phyloP scores from a whole-genome alignment of 2,888 invertebrate species.

The Dicycla oo region DNA sequence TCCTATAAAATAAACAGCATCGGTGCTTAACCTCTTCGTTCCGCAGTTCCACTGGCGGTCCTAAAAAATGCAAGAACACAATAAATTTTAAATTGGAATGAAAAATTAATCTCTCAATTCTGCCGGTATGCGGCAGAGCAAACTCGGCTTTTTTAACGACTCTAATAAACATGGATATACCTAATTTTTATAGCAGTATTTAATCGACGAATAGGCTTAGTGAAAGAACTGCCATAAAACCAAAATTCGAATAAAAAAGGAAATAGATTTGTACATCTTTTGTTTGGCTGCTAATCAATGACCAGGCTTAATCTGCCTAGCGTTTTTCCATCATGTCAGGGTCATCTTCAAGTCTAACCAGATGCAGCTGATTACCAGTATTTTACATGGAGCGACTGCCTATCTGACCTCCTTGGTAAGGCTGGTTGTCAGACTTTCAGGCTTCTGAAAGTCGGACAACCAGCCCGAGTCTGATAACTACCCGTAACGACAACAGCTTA shows the following conservation, averaged over 20 bases:
- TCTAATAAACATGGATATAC: slow-evolving; percentile 50
- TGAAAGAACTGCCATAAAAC: slow-evolving; percentile 28
- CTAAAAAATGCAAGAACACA: slow-evolving; percentile 27
- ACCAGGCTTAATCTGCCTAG: not conserved
- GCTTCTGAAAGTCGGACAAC: too few relatives aligned
- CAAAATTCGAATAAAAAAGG: not conserved
- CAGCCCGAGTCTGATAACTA: too few relatives aligned
- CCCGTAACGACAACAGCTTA: too few relatives aligned
- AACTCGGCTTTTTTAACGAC: slow-evolving; percentile 43
- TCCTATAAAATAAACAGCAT: not conserved
- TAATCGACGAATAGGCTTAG: slow-evolving; percentile 38
- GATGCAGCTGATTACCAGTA: too few relatives aligned
- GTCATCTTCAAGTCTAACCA: too few relatives aligned
- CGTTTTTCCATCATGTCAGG: too few relatives aligned
- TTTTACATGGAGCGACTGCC: too few relatives aligned
- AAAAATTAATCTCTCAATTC: slow-evolving; percentile 47
- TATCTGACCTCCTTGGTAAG: too few relatives aligned
- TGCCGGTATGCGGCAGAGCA: too few relatives aligned
- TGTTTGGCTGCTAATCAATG: slow-evolving; percentile 1
- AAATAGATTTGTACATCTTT: slow-evolving; percentile 13
- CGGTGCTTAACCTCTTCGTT: not conserved
- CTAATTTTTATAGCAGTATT: slow-evolving; percentile 56
- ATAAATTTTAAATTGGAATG: slow-evolving; percentile 49
- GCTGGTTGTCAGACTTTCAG: too few relatives aligned
- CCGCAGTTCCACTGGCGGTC: not conserved